Evolutionary conservation across 2,113 vertebrate species (phyloP).

Genomic region (Tachycineta bicolor): DNA sequence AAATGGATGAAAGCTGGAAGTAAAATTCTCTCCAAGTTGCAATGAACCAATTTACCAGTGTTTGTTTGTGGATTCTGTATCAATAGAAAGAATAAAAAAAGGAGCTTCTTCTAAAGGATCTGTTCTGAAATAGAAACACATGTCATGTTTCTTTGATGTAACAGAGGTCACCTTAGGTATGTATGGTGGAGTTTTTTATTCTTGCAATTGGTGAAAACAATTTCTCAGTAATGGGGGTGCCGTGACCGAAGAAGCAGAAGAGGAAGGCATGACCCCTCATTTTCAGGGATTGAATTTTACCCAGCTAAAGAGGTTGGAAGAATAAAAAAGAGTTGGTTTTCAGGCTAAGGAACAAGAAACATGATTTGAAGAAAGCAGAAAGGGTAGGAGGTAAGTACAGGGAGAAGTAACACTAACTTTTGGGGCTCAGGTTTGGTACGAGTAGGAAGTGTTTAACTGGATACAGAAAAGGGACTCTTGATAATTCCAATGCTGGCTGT

Average conservation of each 20-base stretch:
- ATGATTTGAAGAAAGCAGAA: neutral
- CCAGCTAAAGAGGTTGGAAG: neutral
- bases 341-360: neutral
- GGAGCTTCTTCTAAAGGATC: neutral
- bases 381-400: neutral
- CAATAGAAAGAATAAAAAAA: neutral
- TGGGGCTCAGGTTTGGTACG: accelerated
- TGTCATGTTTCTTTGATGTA: neutral
- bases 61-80: neutral
- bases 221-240: neutral
- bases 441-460: neutral
- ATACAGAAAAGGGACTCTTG: neutral
- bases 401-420: neutral
- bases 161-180: neutral
- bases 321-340: neutral
- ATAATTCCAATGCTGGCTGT: neutral
- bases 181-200: neutral
- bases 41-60: neutral
- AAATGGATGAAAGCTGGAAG: neutral
- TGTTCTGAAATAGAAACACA: neutral
- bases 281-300: neutral
- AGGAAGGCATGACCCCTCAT: neutral
- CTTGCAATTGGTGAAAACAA: neutral
- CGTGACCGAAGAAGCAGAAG: neutral
- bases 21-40: neutral